Base-by-base conservation (phyloP, 2,888 invertebrate species). In the Timandra comae region DNA sequence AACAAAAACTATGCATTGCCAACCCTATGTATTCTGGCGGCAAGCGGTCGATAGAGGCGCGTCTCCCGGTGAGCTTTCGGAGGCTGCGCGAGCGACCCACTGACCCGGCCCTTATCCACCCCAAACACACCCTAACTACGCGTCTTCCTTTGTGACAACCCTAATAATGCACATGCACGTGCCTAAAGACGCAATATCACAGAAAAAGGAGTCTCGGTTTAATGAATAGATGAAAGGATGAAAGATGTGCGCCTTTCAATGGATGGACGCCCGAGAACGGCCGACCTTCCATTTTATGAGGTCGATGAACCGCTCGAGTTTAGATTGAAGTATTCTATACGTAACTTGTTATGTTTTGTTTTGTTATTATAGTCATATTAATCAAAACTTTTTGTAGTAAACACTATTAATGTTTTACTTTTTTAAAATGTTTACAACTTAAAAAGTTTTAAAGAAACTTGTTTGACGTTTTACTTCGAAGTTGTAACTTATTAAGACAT, bases 1-100 rank as follows among this genome's bases (percentile, higher is more conserved):
- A 23, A 12, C 13, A 20, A 27, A 28, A 20, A 35, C 53, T 43
- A 36, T 77, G 6, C 6, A 3, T 6, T 3, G 11, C 26, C 80
- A 84, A 51, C 84, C 80, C 79, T 84, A 65, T 12, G 22, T 33
- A 39, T 49, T 48, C 42, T 55, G 67, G 69, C 72, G 76, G 48
- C 67, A 65, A 54, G 68, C 85, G 86, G 77, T 86, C 87, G 79
- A 86, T 86, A 86, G 63, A 82, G 84, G 70, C 76, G 80, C 82
- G 76, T 74, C 73, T 71, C 74, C 69, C 71, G 70, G 75, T 66
- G 63, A 66, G 67, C 69, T 69, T 63, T 58, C 63, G 80, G 84
- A 86, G 77, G 81, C 86, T 87, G 87, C 85, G 87, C 86, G 86
- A 70, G 71, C 88, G 88, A 88, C 89, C 89, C 88, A 89, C 87